phyloP scores from a whole-genome alignment of 2,113 vertebrate genomes.

The Crotalus helleri region DNA sequence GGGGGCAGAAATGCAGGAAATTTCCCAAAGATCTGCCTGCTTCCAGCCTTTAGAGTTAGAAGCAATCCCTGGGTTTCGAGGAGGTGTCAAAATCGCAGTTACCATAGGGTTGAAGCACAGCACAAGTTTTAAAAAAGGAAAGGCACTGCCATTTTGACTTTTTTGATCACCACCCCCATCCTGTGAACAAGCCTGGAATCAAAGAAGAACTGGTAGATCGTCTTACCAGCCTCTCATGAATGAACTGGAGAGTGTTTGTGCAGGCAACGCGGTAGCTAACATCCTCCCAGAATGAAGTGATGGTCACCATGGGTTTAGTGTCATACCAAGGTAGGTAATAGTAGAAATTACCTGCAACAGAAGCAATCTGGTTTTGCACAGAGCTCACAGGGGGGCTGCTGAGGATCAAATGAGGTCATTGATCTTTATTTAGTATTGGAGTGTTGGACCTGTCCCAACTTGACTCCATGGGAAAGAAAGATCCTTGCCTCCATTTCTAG shows the following conservation, averaged over 20 bases:
- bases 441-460: background rate
- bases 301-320: slow-evolving; percentile 64
- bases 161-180: background rate
- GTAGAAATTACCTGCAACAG: slow-evolving; percentile 60
- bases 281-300: slow-evolving; percentile 70
- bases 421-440: background rate
- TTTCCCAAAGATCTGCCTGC: background rate
- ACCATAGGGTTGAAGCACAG: background rate
- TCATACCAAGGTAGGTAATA: slow-evolving; percentile 70
- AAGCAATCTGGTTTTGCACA: background rate
- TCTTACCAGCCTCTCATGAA: slow-evolving; percentile 60
- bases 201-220: background rate
- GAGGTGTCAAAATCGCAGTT: background rate
- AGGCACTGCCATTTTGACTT: background rate
- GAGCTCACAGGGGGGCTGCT: too few relatives aligned
- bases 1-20: background rate
- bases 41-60: background rate
- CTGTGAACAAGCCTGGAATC: background rate
- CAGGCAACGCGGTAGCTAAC: slow-evolving; percentile 47
- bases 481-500: background rate
- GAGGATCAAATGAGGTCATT: background rate
- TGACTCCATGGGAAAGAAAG: background rate
- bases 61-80: background rate
- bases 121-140: background rate
- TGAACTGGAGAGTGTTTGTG: slow-evolving; percentile 58